A percentile compares a stretch with the other conserved stretches of the same genome.
Evolutionary conservation across 2,888 invertebrate species (phyloP).

Genomic region (Lasioglossum oenotherae): DNA sequence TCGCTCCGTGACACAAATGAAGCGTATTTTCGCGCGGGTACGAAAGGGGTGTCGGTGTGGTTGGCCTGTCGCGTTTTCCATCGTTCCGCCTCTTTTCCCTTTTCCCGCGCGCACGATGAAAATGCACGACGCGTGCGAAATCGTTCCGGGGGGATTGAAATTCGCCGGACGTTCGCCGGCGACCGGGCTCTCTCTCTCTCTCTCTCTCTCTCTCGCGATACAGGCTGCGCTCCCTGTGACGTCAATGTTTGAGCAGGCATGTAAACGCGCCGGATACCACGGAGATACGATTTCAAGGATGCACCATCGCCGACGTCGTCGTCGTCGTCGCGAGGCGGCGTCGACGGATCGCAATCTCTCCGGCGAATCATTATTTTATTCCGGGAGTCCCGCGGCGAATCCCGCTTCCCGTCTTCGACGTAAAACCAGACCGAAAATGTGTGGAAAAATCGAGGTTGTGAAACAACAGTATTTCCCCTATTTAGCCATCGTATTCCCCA

Average conservation of each 20-base stretch:
- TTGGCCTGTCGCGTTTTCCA: slow-evolving; percentile 8
- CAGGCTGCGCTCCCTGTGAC: slow-evolving; percentile 44
- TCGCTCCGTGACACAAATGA: slow-evolving; percentile 53
- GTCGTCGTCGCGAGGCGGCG: background rate
- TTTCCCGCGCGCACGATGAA: slow-evolving; percentile 12
- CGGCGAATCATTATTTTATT: background rate
- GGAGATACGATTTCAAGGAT: slow-evolving; percentile 48
- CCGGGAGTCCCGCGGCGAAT: background rate
- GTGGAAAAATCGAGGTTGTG: background rate
- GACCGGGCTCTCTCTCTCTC: background rate
- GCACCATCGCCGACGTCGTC: slow-evolving; percentile 2
- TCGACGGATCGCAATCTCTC: slow-evolving; percentile 12
- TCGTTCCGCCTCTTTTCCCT: slow-evolving; percentile 15
- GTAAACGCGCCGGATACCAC: slow-evolving; percentile 37
- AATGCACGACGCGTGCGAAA: slow-evolving; percentile 53
- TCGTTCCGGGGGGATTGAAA: slow-evolving; percentile 54
- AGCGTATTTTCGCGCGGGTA: slow-evolving; percentile 57
- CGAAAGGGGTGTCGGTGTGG: slow-evolving; percentile 21
- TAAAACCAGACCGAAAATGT: background rate
- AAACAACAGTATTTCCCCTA: background rate
- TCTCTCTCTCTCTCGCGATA: slow-evolving; percentile 23
- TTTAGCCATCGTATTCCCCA: background rate
- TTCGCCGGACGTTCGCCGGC: slow-evolving; percentile 51
- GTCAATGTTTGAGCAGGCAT: slow-evolving; percentile 45
- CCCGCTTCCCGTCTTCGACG: background rate